Evolutionary conservation across 2,888 invertebrate genomes (phyloP), one percentile per base, ranked within the genome.

Genomic region (Orthosia gracilis): DNA sequence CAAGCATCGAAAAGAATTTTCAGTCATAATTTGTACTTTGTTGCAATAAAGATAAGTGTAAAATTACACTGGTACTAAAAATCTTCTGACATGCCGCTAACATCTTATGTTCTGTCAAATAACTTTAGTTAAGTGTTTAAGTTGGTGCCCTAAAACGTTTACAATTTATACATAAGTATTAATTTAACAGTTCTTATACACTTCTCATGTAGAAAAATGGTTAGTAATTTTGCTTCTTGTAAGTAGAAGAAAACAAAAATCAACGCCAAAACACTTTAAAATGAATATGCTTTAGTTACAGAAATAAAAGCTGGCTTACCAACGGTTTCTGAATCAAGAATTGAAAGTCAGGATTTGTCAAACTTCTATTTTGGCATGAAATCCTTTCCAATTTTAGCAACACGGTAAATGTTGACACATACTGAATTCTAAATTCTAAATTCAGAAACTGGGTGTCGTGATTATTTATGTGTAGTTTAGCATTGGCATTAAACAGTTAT

Each of bases 121-220:
- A 45, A 23, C 21, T 73, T 64, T 26, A 40, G 26, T 67, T 74
- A n/a, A 55, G 18, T 13, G 7, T 26, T 18, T 26, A 57, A 62
- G 26, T 52, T 31, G 73, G 52, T 64, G 31, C 40, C 13, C 52
- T 23, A 23, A 45, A 59, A 65, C 77, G 73, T 82, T 77, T 77
- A 81, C 80, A 52, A 31, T 49, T 61, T 68, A 67, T 73, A 77
- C 57, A 81, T 80, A 73, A 18, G 49, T 45, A 18, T 52, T 63
- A 57, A 12, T 69, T 69, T 45, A 18, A 63, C 26, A 21, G 4
- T 40, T 54, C 7, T 47, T 18, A n/a, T 50, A 59, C 47, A 78
- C 21, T 15, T 26, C 0, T n/a, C 54, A 57, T 67, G 59, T 65
- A 65, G 59, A 55, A 45, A 62, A 31, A 49, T 40, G 21, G 17